Evolutionary conservation across 1,140 invertebrate species (phyloP).

Genomic region (Lasioglossum baleicum): DNA sequence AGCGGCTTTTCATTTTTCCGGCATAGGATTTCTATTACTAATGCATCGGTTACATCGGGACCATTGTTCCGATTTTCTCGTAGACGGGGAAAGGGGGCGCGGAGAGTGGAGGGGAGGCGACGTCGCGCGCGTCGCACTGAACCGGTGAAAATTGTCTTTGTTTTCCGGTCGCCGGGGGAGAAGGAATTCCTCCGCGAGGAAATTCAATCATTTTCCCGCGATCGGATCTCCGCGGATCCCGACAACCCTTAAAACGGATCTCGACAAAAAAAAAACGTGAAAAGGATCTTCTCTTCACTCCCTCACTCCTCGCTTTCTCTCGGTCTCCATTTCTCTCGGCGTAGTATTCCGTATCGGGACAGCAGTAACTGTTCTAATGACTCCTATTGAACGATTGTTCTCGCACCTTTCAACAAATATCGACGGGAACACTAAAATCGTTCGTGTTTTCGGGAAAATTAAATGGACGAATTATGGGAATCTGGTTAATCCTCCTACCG

Average conservation of each 20-base stretch:
- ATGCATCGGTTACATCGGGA: background rate
- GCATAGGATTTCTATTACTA: background rate
- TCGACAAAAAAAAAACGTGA: background rate
- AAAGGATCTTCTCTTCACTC: background rate
- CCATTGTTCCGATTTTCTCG: background rate
- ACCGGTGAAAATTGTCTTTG: background rate
- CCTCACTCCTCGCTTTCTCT: no score
- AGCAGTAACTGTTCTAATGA: background rate
- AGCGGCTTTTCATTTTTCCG: background rate
- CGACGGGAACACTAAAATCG: background rate
- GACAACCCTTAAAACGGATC: conserved; percentile 23
- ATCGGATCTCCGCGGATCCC: conserved; percentile 16
- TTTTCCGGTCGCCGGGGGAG: background rate
- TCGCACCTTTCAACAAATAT: background rate
- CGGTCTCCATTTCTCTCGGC: no score
- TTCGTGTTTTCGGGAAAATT: background rate
- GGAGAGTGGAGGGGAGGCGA: no score
- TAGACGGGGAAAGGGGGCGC: no score
- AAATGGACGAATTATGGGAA: background rate
- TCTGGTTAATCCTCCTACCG: background rate
- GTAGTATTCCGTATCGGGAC: no score
- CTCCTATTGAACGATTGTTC: background rate
- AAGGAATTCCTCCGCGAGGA: background rate
- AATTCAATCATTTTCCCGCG: conserved; percentile 21
- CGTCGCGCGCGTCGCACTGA: background rate